Evolutionary conservation across 2,797 vertebrate genomes (phyloP), one percentile per base, ranked within the genome.

Genomic region (Neopelma chrysocephalum): DNA sequence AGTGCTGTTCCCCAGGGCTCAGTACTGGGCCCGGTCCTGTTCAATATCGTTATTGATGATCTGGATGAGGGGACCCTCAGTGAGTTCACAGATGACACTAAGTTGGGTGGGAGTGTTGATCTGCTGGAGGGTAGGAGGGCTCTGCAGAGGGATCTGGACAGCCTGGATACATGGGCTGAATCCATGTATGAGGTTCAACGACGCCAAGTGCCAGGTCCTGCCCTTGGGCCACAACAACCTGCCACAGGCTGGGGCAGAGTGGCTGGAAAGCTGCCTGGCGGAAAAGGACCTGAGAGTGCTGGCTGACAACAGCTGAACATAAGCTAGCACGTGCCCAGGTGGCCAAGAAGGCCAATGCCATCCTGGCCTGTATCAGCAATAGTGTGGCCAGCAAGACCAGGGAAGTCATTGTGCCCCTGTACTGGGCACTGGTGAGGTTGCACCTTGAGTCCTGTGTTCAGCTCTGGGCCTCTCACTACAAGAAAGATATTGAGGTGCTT

Each of bases 171-270:
- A 65, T 16, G 17, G 31, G 10, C 31, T 16, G 12, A 65, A 12
- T 32, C 21, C 8, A 8, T 26, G 21, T 11, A 12, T 13, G 40
- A 61, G 14, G 12, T 32, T 31, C 40, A 68, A 16, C 26, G 42
- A 22, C 21, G 21, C 12, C 47, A 2, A 82, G 40, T 2, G 14
- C 29, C 0, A 0, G 14, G 17, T 15, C 20, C 61, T 75, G 40
- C 15, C 10, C 12, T 16, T 31, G 17, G 40, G 3, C 66, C n/a
- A 68, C 31, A 81, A 17, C 15, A 87, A 1, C 17, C 16, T 0
- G 0, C 21, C 26, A 75, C 14, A 75, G 47, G 25, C 17, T 16
- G 25, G 25, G 17, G 0, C 12, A 32, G 53, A 60, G 15, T 2
- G 17, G 10, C 31, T 19, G 54, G 7, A 36, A 82, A 66, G 8